A percentile compares a stretch with the other conserved stretches of the same genome.
phyloP scores from a whole-genome alignment of 37 sponge, comb jelly and placozoan genomes.

The Aphrocallistes beatrix region DNA sequence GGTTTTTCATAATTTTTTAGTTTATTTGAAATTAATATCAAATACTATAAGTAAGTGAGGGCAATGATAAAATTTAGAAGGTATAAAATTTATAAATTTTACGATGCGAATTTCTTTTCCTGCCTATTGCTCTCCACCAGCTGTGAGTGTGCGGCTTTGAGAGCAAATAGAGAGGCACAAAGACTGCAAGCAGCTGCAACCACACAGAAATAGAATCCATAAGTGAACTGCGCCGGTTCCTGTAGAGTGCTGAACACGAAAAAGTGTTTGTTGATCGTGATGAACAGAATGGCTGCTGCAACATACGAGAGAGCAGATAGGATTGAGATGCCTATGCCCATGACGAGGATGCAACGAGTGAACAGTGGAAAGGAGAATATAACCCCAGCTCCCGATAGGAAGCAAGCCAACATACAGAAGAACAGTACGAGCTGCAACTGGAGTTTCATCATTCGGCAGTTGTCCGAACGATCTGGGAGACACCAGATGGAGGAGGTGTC shows the following conservation, averaged over 20 bases:
- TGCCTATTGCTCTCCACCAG: background rate
- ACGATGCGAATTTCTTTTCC: background rate
- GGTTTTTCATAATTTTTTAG: too few relatives aligned
- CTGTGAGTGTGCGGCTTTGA: slow-evolving; percentile 14
- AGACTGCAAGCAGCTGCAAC: background rate
- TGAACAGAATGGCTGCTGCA: background rate
- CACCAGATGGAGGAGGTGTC: slow-evolving; percentile 11
- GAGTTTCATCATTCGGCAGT: background rate
- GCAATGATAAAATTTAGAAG: background rate
- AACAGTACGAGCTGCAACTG: background rate
- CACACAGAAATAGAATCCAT: background rate
- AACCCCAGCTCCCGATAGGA: background rate
- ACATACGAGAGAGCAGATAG: background rate
- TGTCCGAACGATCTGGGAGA: background rate
- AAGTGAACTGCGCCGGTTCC: background rate
- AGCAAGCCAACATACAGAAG: background rate
- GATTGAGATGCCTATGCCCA: background rate
- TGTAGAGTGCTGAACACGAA: background rate
- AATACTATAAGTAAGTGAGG: background rate
- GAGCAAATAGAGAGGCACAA: background rate
- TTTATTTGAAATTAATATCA: too few relatives aligned
- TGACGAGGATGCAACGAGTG: background rate
- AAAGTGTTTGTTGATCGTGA: background rate
- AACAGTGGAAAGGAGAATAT: background rate
- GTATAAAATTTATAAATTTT: background rate